Base-by-base conservation (phyloP, 2,797 vertebrate species). In the Scomberomorus guttatus region DNA sequence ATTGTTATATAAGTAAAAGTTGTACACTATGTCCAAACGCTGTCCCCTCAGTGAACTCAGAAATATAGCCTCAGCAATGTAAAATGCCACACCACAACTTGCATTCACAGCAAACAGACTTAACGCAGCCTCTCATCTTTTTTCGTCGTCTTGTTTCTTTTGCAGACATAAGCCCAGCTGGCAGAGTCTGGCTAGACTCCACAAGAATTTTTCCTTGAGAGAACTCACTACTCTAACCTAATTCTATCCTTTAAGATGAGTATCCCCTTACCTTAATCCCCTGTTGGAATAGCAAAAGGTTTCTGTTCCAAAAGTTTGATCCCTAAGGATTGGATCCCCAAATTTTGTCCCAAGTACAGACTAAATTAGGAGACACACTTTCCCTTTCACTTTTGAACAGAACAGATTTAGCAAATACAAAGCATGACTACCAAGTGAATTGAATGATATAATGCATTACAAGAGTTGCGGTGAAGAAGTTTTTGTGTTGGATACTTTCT, bases 241-340 rank as follows among this genome's bases (percentile, higher is more conserved):
- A 90, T 91, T 94, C 90, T 92, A 92, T 93, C 90, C 81, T 91
- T 91, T 89, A 91, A 92, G 83, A 90, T 86, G 87, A 89, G 86
- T 83, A 79, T 87, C 82, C 83, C 77, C 78, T 85, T 78, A 82
- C 86, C 82, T 88, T 85, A 90, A 91, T 91, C 92, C 93, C 90
- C 90, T 70, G 79, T 81, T 85, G 89, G 79, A 92, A 87, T 80
- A 87, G 80, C 67, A 81, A 91, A 92, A 88, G 88, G 89, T 87
- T 92, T 89, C 82, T 89, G 68, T 89, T 89, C 85, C 79, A 55
- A 71, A 92, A 90, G 83, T 90, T 76, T 87, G 80, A 89, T 91
- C 92, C 91, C 93, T 1, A 1, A 84, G 90, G 92, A 92, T 72
- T 85, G 74, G 56, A 82, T 87, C 80, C 84, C 62, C 56, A 52